Evolutionary conservation across 1,140 invertebrate species (phyloP), one percentile per base, ranked within the genome.

Genomic region (Drosophila lini): DNA sequence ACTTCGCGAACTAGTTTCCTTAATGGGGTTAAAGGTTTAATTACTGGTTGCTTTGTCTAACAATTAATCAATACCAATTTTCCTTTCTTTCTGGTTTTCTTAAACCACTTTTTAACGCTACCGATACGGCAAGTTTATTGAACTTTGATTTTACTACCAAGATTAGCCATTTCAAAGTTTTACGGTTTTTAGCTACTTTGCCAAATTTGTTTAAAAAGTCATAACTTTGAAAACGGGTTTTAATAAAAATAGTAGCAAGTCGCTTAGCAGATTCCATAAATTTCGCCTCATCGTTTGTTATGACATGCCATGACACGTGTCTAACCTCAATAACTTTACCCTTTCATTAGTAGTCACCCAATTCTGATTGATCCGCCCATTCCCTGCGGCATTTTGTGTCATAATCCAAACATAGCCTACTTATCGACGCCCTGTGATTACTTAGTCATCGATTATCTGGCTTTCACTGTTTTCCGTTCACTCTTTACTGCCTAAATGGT

Each of bases 401-500:
- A 55, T 62, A 80, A 74, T 68, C 69, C 50, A 41, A 58, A 38
- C 55, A 80, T 76, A 76, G 71, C 71, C 78, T 71, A 81, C 71
- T 80, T 81, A 81, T 70, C 36, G 47, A 61, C 48, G 79, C 71
- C 59, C 40, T 40, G 58, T 40, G 61, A 75, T 75, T 76, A 76
- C 41, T 67, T 55, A 65, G 74, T 67, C 71, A 76, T 75, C 73
- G 74, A 76, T 76, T 75, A 71, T 44, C 50, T 56, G 57, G 32
- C 71, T 79, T 70, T 70, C 48, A 63, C 36, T 48, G 36, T 42
- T 50, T 38, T 19, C 22, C 22, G 36, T 50, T 50, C 28, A 11
- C 31, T 63, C 22, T 59, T 63, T 40, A 19, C 15, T n/a, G 31
- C 56, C 56, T n/a, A 40, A 53, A 15, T 36, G 56, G 38, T 36